Conservation (phyloP, 2,797 vertebrate genomes). For the Lagorchestes hirsutus region DNA sequence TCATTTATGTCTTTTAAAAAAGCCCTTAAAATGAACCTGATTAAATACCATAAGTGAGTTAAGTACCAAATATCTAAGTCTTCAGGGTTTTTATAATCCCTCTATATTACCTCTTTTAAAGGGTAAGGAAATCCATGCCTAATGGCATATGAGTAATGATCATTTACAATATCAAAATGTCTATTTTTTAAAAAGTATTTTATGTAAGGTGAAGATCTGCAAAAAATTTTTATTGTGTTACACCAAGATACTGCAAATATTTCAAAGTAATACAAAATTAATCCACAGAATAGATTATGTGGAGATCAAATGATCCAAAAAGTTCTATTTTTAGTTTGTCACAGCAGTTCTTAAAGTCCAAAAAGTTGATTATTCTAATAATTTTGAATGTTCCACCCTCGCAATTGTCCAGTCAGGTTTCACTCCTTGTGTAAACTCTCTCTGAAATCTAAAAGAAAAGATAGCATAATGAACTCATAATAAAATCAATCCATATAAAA, state of each 20-base stretch:
- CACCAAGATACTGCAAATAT: slow-evolving; percentile 47
- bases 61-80: slow-evolving; percentile 39
- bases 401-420: slow-evolving; percentile 96
- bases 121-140: not conserved
- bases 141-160: not conserved
- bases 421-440: slow-evolving; percentile 96
- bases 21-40: slow-evolving; percentile 24
- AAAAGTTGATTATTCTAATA: slow-evolving; percentile 89
- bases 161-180: not conserved
- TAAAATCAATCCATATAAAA: slow-evolving; percentile 22
- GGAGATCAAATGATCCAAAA: slow-evolving; percentile 67
- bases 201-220: slow-evolving; percentile 48
- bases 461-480: slow-evolving; percentile 60
- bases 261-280: slow-evolving; percentile 79
- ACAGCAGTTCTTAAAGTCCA: slow-evolving; percentile 72
- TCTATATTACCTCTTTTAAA: not conserved
- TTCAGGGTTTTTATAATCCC: slow-evolving; percentile 37
- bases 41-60: slow-evolving; percentile 39
- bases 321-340: slow-evolving; percentile 71
- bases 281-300: slow-evolving; percentile 59
- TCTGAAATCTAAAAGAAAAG: slow-evolving; percentile 91
- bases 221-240: slow-evolving; percentile 81
- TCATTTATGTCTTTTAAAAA: slow-evolving; percentile 18
- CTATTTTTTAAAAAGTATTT: slow-evolving; percentile 21
- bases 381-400: slow-evolving; percentile 93